Evolutionary conservation across 2,113 vertebrate genomes (phyloP).

Genomic region (Dissostichus mawsoni): DNA sequence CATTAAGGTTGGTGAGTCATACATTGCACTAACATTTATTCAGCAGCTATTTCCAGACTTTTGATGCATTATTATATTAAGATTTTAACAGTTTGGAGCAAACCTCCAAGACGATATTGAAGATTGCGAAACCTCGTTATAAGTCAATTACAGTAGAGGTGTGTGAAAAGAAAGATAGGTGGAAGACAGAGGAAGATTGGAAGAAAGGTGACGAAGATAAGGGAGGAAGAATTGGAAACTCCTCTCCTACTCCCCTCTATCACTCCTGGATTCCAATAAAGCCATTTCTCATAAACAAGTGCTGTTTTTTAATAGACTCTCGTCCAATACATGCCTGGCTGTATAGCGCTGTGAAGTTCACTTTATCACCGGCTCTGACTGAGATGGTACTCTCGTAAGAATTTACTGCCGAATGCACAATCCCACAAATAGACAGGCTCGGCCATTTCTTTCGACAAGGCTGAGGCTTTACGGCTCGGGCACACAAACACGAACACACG

Average conservation of each 20-base stretch:
- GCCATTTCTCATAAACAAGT: conserved; percentile 68
- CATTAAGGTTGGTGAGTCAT: no score
- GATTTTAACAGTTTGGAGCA: not conserved
- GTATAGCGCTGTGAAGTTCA: conserved; percentile 20
- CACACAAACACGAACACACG: not conserved
- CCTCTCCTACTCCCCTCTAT: conserved; percentile 27
- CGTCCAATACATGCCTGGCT: conserved; percentile 58
- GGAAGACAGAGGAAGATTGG: not conserved
- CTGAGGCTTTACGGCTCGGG: not conserved
- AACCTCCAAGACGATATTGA: not conserved
- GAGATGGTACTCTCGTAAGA: conserved; percentile 62
- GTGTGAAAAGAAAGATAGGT: conserved; percentile 14
- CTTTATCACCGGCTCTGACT: conserved; percentile 56
- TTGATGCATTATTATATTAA: not conserved
- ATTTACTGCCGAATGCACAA: conserved; percentile 53
- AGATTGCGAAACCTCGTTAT: not conserved
- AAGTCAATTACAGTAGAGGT: not conserved
- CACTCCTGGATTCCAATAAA: conserved; percentile 57
- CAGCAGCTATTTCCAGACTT: no score
- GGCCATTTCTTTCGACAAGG: not conserved
- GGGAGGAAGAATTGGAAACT: conserved; percentile 18
- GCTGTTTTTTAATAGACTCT: conserved; percentile 67
- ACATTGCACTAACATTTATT: no score
- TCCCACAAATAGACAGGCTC: not conserved
- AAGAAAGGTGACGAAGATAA: conserved; percentile 16